Percentiles rank a stretch among this genome's conserved stretches.
Conservation (phyloP, 2,113 vertebrate genomes). For the Pollachius pollachius region DNA sequence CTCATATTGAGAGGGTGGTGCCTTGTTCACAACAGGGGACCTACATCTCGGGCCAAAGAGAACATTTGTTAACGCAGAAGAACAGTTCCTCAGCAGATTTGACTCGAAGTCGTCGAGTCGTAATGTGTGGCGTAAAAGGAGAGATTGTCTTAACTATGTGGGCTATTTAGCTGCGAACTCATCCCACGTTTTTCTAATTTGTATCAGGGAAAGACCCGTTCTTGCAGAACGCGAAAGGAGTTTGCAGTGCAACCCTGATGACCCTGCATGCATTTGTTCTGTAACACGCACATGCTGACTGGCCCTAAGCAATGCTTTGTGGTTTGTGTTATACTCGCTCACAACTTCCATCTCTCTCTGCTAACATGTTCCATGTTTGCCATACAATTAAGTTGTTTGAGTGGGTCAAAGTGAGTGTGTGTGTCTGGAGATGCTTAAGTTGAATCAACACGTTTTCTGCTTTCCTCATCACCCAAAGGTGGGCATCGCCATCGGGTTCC, state of each 20-base stretch:
- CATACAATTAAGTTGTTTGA: background rate
- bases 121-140: too few relatives aligned
- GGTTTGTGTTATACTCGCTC: constrained; percentile 27
- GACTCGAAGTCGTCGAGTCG: too few relatives aligned
- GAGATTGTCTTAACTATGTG: too few relatives aligned
- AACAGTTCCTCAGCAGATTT: too few relatives aligned
- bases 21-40: too few relatives aligned
- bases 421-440: background rate
- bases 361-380: background rate
- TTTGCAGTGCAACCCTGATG: constrained; percentile 4
- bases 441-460: background rate
- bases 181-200: too few relatives aligned
- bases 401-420: background rate
- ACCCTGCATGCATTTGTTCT: constrained; percentile 40
- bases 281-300: constrained; percentile 9
- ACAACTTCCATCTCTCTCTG: background rate
- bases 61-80: too few relatives aligned
- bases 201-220: too few relatives aligned
- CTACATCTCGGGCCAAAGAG: too few relatives aligned
- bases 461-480: constrained; percentile 70
- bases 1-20: background rate
- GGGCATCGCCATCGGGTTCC: constrained; percentile 90
- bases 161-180: too few relatives aligned
- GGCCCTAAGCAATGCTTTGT: constrained; percentile 37
- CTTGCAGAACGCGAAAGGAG: too few relatives aligned